Base-by-base conservation (phyloP, 1,140 invertebrate genomes). In the Matsumurasca onukii region DNA sequence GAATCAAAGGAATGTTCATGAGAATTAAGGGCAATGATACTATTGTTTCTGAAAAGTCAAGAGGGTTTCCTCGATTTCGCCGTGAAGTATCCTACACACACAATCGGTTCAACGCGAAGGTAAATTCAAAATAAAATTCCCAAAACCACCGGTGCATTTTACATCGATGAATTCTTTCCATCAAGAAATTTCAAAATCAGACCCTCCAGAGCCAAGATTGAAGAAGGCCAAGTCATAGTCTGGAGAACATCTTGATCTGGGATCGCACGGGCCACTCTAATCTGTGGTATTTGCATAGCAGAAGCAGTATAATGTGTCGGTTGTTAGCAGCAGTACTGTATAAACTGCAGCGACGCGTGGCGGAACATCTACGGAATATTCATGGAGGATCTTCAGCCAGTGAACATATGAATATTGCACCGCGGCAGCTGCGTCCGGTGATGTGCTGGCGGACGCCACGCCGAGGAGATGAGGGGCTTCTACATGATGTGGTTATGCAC, bases 351-450 rank as follows among this genome's bases (percentile, higher is more conserved):
- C 5, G 22, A 5, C 22, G 25, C 55, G 55, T n/a, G n/a, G 25
- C 55, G 49, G 49, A 27, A 29, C 5, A 59, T 59, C 3, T 20
- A n/a, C 22, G 55, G 55, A 59, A 59, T 59, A 59, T 59, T 59
- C 55, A 59, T 59, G 25, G 15, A 59, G 55, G 55, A 59, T 59
- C 22, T 59, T 5, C 55, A 59, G 24, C 5, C 2, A 3, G 55
- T 59, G 55, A 59, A 27, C 55, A 22, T 59, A 59, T 59, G 55
- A 29, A 27, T 59, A 59, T 59, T 39, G 34, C 5, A 5, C 34
- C 5, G 5, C 34, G n/a, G n/a, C n/a, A n/a, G n/a, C n/a, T n/a
- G n/a, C n/a, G n/a, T n/a, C n/a, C n/a, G n/a, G n/a, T n/a, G n/a
- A n/a, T 39, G 34, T 39, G 34, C 17, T 5, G 5, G 5, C 34